Evolutionary conservation across 2,797 vertebrate genomes (phyloP).

Genomic region (Peromyscus attwateri): DNA sequence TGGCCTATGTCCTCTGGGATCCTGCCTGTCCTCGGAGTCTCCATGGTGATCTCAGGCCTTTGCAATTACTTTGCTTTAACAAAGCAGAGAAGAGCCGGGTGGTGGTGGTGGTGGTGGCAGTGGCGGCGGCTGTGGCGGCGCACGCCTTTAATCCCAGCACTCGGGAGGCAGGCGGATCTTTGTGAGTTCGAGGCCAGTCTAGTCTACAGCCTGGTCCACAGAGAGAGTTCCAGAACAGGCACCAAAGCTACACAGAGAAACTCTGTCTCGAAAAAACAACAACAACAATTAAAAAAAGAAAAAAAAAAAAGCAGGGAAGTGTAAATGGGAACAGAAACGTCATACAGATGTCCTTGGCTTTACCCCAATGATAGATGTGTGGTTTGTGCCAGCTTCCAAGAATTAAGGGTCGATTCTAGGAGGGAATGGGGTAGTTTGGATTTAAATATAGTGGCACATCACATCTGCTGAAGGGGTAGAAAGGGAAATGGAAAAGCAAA

Average conservation of each 20-base stretch:
- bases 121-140: too few relatives aligned
- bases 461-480: constrained; percentile 33
- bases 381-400: constrained; percentile 70
- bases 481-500: not conserved
- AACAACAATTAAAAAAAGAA: too few relatives aligned
- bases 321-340: constrained; percentile 13
- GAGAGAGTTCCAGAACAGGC: too few relatives aligned
- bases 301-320: not conserved
- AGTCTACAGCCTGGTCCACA: too few relatives aligned
- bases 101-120: too few relatives aligned
- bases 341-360: not conserved
- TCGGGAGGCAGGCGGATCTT: too few relatives aligned
- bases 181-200: too few relatives aligned
- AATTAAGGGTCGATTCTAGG: constrained; percentile 61
- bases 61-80: not conserved
- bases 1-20: not conserved
- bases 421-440: constrained; percentile 14
- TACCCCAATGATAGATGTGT: constrained; percentile 39
- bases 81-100: not conserved
- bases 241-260: too few relatives aligned
- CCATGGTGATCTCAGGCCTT: not conserved
- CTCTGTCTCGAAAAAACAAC: too few relatives aligned
- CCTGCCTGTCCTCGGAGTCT: not conserved
- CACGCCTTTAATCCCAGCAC: too few relatives aligned
- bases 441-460: constrained; percentile 38